Conservation (phyloP, 1,140 invertebrate genomes). For the Conus betulinus region DNA sequence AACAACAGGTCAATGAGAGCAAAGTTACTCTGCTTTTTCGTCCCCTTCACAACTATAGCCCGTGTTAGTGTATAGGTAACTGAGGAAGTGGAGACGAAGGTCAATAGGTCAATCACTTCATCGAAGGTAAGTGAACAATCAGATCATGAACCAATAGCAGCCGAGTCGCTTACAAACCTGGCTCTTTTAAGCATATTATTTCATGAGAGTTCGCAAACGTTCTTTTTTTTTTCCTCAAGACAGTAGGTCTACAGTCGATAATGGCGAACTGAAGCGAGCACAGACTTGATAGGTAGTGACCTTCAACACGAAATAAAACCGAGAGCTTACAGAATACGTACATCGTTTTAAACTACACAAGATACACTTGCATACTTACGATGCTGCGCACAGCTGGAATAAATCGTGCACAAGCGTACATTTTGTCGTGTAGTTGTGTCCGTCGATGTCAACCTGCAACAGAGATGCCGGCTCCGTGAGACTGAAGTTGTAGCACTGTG, state of each 20-base stretch:
- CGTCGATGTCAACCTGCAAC: constrained; percentile 43
- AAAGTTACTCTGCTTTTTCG: no score
- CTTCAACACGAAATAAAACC: constrained; percentile 5
- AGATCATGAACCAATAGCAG: no score
- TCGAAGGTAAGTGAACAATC: no score
- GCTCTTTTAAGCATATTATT: no score
- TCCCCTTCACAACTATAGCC: no score
- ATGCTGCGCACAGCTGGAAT: constrained; percentile 55
- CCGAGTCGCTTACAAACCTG: no score
- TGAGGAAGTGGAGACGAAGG: background rate
- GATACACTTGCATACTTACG: constrained; percentile 50
- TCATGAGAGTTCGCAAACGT: no score
- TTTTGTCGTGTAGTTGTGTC: constrained; percentile 41
- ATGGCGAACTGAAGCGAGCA: background rate
- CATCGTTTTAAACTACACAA: background rate
- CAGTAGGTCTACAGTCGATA: no score
- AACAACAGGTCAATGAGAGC: no score
- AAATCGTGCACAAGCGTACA: constrained; percentile 64
- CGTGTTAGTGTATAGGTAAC: background rate
- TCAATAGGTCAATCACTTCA: background rate
- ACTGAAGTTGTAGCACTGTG: background rate
- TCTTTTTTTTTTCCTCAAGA: no score
- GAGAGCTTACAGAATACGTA: background rate
- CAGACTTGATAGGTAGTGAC: constrained; percentile 21
- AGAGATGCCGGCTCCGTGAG: constrained; percentile 24